Percentiles rank a stretch among this genome's conserved stretches.
phyloP scores from a whole-genome alignment of 2,797 vertebrate species.

The Notoglanidium macrostoma region DNA sequence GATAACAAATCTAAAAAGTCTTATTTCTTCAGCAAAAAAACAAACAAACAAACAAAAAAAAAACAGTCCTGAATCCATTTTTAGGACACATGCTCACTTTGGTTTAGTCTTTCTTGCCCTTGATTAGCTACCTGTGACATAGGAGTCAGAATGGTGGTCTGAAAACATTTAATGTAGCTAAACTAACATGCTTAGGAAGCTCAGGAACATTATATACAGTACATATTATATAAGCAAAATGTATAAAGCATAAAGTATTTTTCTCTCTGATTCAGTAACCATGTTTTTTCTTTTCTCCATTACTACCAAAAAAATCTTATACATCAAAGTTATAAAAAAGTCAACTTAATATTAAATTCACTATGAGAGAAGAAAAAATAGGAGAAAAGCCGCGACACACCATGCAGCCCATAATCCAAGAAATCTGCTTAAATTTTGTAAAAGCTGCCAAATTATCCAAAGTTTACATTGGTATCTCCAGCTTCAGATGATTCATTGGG shows the following conservation, averaged over 20 bases:
- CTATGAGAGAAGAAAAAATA: neutral
- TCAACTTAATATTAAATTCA: neutral
- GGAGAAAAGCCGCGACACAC: neutral
- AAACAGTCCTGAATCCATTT: no score
- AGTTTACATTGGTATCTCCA: conserved; percentile 64
- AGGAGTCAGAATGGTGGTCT: no score
- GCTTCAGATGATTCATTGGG: conserved; percentile 56
- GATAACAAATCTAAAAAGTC: no score
- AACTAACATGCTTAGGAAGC: no score
- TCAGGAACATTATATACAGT: no score
- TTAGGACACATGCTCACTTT: no score
- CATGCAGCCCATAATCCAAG: neutral
- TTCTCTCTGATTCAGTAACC: neutral
- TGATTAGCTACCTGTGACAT: no score
- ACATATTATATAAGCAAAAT: neutral
- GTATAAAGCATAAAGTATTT: neutral
- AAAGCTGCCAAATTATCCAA: neutral
- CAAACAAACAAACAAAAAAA: no score
- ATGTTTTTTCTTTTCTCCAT: neutral
- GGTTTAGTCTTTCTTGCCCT: no score
- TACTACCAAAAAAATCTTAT: neutral
- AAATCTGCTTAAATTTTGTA: neutral
- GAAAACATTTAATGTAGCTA: no score
- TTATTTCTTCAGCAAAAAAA: no score
- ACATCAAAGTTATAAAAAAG: neutral